phyloP scores from a whole-genome alignment of 2,888 invertebrate genomes.

The Agriotes lineatus region DNA sequence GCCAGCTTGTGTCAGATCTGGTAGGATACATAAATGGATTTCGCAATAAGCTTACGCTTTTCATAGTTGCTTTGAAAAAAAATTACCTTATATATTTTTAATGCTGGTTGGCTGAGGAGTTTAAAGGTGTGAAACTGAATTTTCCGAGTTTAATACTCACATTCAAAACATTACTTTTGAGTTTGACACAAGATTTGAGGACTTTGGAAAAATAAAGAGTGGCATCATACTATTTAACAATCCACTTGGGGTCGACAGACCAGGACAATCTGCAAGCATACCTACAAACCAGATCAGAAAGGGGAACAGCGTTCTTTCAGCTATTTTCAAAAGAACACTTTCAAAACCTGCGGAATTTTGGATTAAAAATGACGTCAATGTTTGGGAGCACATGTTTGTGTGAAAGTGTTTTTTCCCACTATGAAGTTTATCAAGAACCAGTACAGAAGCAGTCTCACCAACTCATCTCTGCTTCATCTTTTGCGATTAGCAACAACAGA shows the following conservation, averaged over 20 bases:
- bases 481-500: conserved; percentile 8
- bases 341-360: conserved; percentile 10
- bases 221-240: background rate
- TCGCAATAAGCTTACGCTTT: conserved; percentile 14
- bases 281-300: conserved; percentile 13
- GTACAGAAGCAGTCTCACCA: background rate
- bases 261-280: conserved; percentile 5
- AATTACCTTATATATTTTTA: conserved; percentile 13
- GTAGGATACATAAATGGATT: conserved; percentile 14
- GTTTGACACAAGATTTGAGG: conserved; percentile 6
- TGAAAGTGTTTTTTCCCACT: conserved; percentile 16
- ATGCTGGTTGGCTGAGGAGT: background rate
- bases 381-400: conserved; percentile 4
- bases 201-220: conserved; percentile 17
- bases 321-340: background rate
- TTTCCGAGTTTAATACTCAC: conserved; percentile 17
- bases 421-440: conserved; percentile 20
- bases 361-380: conserved; percentile 22
- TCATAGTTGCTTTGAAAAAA: conserved; percentile 19
- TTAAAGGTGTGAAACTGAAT: conserved; percentile 3
- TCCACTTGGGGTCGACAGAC: conserved; percentile 25
- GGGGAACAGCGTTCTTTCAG: background rate
- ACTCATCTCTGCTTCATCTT: conserved; percentile 7
- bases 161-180: conserved; percentile 11
- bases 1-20: conserved; percentile 12